Evolutionary conservation across 2,113 vertebrate species (phyloP), one percentile per base, ranked within the genome.

Genomic region (Orientallactaga bullata): DNA sequence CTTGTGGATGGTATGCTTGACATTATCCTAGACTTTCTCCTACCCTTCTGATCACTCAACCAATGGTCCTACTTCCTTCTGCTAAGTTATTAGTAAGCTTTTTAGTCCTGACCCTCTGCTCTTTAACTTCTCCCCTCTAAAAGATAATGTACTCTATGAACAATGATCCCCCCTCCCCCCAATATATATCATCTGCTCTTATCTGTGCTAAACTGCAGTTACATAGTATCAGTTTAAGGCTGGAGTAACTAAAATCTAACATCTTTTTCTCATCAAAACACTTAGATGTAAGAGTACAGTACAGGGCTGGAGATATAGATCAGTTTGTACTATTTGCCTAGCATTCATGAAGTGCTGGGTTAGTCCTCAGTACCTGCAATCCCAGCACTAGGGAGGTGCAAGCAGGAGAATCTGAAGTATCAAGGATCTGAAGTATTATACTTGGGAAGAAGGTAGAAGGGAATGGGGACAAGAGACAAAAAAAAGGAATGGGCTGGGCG

Each of bases 21-120:
- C 39, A 94, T 93, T 78, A 94, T 90, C 30, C 68, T 85, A 93
- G 73, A 89, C 47, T 93, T 68, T 89, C 61, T 91, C 69, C 77
- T 78, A 78, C 60, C 35, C 92, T 39, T 47, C 65, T 95, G 73
- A 80, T 32, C 68, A 90, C 42, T 92, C 76, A 79, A 77, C 71
- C 8, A 47, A 66, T 65, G 16, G 68, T 74, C 23, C 81, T 69
- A 86, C 28, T 80, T 95, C 26, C 80, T 94, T 60, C 47, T 89
- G 5, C 58, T 74, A 7, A 68, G 23, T 55, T 88, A 90, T 84
- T 21, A 60, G 66, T 58, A 16, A 79, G 26, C 32, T 79, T 85
- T 91, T 86, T 63, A 93, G 39, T 55, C 37, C 21, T 86, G 37
- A 78, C 2, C 37, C 28, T 32, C 51, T 79, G 15, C 26, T 85